A percentile compares a stretch with the other conserved stretches of the same genome.
These are phyloP conservation scores for Heliornis fulica DNA, from an alignment of 2,113 vertebrate genomes.

Conservation along the genomic window DNA sequence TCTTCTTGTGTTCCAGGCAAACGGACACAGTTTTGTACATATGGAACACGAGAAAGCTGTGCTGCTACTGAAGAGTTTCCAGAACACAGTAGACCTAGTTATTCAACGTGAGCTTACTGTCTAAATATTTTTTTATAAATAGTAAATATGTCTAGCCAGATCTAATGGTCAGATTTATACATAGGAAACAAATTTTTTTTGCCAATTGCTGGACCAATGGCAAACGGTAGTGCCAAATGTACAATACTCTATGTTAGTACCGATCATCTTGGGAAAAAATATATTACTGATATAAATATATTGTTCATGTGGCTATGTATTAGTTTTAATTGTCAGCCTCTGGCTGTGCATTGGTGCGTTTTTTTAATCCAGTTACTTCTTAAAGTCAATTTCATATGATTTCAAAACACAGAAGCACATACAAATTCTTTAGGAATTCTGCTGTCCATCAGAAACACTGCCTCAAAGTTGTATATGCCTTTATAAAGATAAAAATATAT, in stretches of 20 bases:
- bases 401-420: slow-evolving; percentile 86
- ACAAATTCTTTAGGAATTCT: slow-evolving; percentile 81
- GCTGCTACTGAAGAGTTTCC: slow-evolving; percentile 99
- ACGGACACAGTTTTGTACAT: slow-evolving; percentile 99
- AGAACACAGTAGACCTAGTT: slow-evolving; percentile 97
- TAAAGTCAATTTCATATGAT: slow-evolving; percentile 81
- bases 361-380: slow-evolving; percentile 82
- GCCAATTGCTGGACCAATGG: slow-evolving; percentile 99
- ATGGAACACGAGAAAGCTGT: slow-evolving; percentile 98
- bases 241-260: slow-evolving; percentile 87
- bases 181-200: slow-evolving; percentile 85
- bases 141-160: slow-evolving; percentile 80
- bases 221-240: slow-evolving; percentile 99
- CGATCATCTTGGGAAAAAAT: slow-evolving; percentile 64
- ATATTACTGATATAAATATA: slow-evolving; percentile 79
- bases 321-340: slow-evolving; percentile 83
- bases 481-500: slow-evolving; percentile 81
- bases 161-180: slow-evolving; percentile 83
- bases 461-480: slow-evolving; percentile 90
- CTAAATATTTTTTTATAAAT: slow-evolving; percentile 90
- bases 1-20: slow-evolving; percentile 88
- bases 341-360: slow-evolving; percentile 85
- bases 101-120: slow-evolving; percentile 97
- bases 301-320: slow-evolving; percentile 79
- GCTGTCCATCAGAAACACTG: slow-evolving; percentile 88